Evolutionary conservation across 2,113 vertebrate species (phyloP).

Genomic region (Rynchops niger): DNA sequence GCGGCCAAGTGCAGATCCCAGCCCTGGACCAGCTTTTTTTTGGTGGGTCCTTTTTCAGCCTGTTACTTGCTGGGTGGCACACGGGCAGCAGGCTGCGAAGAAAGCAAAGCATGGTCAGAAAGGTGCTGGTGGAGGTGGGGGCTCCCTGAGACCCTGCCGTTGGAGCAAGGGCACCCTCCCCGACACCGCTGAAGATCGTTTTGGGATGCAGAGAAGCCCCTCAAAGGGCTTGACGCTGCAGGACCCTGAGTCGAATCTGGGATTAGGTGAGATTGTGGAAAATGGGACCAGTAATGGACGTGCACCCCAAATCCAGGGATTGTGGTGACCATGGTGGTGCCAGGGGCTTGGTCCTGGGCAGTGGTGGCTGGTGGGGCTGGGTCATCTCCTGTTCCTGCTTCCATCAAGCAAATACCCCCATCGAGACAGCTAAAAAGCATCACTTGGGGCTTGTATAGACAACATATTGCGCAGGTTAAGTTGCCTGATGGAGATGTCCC

Average conservation of each 20-base stretch:
- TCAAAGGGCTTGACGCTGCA: accelerated
- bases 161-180: too few relatives aligned
- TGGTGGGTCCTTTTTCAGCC: background rate
- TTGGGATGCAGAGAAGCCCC: too few relatives aligned
- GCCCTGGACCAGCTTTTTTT: too few relatives aligned
- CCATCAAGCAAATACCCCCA: background rate
- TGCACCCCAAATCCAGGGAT: background rate
- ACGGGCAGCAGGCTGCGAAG: background rate
- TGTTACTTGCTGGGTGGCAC: accelerated
- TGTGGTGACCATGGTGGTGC: background rate
- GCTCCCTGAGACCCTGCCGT: background rate
- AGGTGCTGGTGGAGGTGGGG: too few relatives aligned
- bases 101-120: background rate
- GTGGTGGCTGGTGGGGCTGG: background rate
- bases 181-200: accelerated
- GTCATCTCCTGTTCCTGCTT: background rate
- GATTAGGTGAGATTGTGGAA: background rate
- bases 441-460: too few relatives aligned
- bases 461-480: background rate
- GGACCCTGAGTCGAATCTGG: background rate
- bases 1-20: background rate
- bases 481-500: background rate
- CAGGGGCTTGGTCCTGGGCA: too few relatives aligned
- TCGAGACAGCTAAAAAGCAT: background rate
- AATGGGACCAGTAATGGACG: background rate